Evolutionary conservation across 2,113 vertebrate species (phyloP), one percentile per base, ranked within the genome.

Genomic region (Nothocercus julius): DNA sequence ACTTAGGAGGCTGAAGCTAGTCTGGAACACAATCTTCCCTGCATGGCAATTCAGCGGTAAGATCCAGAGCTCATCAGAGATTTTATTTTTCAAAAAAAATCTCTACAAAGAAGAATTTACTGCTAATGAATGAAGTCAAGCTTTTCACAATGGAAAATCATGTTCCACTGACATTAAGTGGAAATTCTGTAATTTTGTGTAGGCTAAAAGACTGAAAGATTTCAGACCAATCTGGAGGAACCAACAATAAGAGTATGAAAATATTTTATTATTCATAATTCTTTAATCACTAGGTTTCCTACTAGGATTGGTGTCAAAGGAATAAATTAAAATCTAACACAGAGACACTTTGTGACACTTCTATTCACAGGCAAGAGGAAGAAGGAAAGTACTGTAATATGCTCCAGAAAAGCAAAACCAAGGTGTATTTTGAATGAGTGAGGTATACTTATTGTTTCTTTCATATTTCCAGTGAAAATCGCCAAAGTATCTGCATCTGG

Each of bases 341-440:
- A 40, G 18, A 87, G 5, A 32, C 20, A 40, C 0, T 53, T 44
- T 32, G 1, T 44, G 32, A 56, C 47, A 7, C 8, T 44, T 53
- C 87, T 67, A 7, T 69, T 8, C 5, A 3, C 0, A 0, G 59
- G 82, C 8, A 87, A 79, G 14, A 54, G 14, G 9, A 73, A 76
- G 40, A 56, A 54, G 51, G 51, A 54, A 27, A 54, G 25, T 27
- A 7, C 5, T 45, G 4, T 32, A 34, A 44, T 69, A 27, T 2
- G 13, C 6, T 70, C 14, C 6, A 44, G 12, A 15, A 53, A 36
- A 42, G 19, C 6, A 87, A 81, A 89, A 80, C 0, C 1, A 78
- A 32, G 3, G 61, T 75, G 9, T 5, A 22, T 49, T 91, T 90
- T 66, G 6, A 87, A 67, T 30, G 7, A 8, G 20, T 14, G 2